phyloP scores from a whole-genome alignment of 2,797 vertebrate genomes.

The Atherinosoma microstoma region DNA sequence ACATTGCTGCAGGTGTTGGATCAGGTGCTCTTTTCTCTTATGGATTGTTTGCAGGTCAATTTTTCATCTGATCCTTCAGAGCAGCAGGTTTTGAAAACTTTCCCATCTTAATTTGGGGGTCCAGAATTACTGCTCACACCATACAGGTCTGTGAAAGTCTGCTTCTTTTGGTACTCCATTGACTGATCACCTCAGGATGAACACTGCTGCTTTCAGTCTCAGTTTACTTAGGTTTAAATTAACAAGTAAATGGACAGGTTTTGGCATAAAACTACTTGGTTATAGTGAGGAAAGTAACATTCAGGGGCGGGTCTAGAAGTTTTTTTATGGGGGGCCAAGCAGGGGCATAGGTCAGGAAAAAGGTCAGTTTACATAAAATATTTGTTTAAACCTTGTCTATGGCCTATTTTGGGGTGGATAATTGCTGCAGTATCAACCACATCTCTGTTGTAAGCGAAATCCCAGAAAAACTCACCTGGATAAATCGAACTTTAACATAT shows the following conservation, averaged over 20 bases:
- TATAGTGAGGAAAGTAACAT: not conserved
- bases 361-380: too few species aligned
- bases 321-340: too few species aligned
- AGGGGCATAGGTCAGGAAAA: too few species aligned
- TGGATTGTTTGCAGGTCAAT: not conserved
- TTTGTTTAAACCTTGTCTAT: too few species aligned
- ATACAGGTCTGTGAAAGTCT: not conserved
- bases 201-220: too few species aligned
- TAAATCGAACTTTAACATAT: constrained; percentile 46
- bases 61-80: not conserved
- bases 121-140: not conserved
- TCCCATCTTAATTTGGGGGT: too few species aligned
- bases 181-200: too few species aligned
- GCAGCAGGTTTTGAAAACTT: not conserved
- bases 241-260: not conserved
- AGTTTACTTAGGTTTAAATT: not conserved
- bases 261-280: not conserved
- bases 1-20: too few species aligned
- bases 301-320: too few species aligned
- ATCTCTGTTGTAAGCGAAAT: constrained; percentile 43
- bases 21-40: too few species aligned
- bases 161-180: not conserved
- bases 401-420: not conserved
- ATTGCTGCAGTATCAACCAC: constrained; percentile 30
- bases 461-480: constrained; percentile 46